Evolutionary conservation across 2,113 vertebrate genomes (phyloP).

Genomic region (Archocentrus centrarchus): DNA sequence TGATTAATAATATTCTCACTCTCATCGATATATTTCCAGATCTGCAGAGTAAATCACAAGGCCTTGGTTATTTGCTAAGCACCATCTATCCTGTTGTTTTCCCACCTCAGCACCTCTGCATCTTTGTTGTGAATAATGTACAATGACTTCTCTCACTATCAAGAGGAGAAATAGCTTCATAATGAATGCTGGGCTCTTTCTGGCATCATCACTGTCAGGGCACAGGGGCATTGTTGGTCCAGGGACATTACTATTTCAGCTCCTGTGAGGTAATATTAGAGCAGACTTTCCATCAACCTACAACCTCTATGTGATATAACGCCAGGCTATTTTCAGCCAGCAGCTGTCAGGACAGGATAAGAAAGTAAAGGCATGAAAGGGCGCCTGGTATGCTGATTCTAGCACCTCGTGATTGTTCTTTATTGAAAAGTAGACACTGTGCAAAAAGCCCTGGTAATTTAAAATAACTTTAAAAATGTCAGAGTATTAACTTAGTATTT

Average conservation of each 20-base stretch:
- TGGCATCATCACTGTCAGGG: slow-evolving; percentile 33
- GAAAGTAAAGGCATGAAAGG: slow-evolving; percentile 20
- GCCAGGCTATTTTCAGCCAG: slow-evolving; percentile 68
- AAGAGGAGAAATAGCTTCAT: slow-evolving; percentile 18
- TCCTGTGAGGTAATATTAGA: slow-evolving; percentile 56
- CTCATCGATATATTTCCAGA: background rate
- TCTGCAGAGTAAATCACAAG: slow-evolving; percentile 11
- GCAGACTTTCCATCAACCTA: slow-evolving; percentile 61
- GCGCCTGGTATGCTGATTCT: slow-evolving; percentile 15
- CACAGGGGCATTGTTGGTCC: slow-evolving; percentile 52
- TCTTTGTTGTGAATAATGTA: background rate
- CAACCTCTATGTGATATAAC: slow-evolving; percentile 58
- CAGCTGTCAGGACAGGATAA: slow-evolving; percentile 41
- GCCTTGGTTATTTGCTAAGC: background rate
- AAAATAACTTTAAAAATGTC: background rate
- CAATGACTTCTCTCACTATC: slow-evolving; percentile 18
- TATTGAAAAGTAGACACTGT: slow-evolving; percentile 8
- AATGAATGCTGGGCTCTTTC: slow-evolving; percentile 40
- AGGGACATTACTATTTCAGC: slow-evolving; percentile 52
- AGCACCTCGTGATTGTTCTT: slow-evolving; percentile 34
- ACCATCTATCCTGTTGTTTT: background rate
- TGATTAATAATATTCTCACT: slow-evolving; percentile 19
- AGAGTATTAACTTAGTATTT: slow-evolving; percentile 12
- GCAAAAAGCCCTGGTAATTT: background rate
- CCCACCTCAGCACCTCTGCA: background rate